Conservation (phyloP, 30 jellyfish, hydroid and myxozoan species). For the Catostylus mosaicus region DNA sequence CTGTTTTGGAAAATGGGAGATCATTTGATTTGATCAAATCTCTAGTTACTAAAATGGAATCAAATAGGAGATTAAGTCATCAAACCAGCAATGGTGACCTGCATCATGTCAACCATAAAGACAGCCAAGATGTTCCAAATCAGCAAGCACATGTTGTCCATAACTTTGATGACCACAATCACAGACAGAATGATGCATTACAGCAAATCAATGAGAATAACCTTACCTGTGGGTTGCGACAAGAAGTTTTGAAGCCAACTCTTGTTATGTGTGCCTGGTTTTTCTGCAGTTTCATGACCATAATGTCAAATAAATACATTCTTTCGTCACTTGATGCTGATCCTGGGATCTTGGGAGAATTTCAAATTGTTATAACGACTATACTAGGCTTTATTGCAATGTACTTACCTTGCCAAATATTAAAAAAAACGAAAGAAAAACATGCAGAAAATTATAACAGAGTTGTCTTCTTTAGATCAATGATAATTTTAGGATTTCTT, state of each 20-base stretch:
- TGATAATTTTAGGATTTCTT: slow-evolving; percentile 89
- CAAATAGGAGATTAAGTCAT: slow-evolving; percentile 29
- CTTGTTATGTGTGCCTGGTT: slow-evolving; percentile 89
- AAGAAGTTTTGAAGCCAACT: slow-evolving; percentile 64
- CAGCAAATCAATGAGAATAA: slow-evolving; percentile 6
- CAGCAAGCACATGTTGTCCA: slow-evolving; percentile 16
- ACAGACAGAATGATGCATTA: slow-evolving; percentile 1
- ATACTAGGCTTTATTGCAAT: slow-evolving; percentile 88
- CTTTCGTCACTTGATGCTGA: slow-evolving; percentile 88
- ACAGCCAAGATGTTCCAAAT: background rate
- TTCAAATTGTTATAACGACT: slow-evolving; percentile 91
- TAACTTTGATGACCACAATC: background rate
- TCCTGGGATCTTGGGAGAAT: slow-evolving; percentile 93
- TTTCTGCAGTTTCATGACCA: slow-evolving; percentile 87
- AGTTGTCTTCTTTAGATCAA: slow-evolving; percentile 72
- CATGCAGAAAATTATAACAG: slow-evolving; percentile 26
- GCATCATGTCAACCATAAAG: slow-evolving; percentile 41
- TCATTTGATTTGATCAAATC: background rate
- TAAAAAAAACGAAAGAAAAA: slow-evolving; percentile 17
- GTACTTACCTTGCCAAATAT: slow-evolving; percentile 78
- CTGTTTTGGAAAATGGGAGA: background rate
- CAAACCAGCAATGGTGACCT: slow-evolving; percentile 44
- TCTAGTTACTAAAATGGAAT: slow-evolving; percentile 1
- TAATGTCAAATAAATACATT: slow-evolving; percentile 80
- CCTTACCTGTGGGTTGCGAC: slow-evolving; percentile 3